phyloP scores from a whole-genome alignment of 2,113 vertebrate genomes.

The Oryzias melastigma region DNA sequence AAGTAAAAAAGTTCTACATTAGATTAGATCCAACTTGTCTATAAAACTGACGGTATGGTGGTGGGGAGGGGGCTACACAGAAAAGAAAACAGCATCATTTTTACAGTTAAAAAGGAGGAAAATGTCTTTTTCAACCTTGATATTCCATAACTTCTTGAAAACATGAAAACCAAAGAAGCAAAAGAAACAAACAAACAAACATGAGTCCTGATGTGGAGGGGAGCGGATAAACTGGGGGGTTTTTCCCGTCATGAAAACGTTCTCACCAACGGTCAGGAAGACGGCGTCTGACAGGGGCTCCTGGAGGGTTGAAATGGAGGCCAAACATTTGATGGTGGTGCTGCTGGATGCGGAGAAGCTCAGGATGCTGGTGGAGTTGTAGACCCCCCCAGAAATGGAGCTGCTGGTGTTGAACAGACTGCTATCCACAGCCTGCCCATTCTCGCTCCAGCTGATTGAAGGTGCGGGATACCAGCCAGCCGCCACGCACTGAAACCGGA shows the following conservation, averaged over 20 bases:
- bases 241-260: not conserved
- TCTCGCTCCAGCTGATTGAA: slow-evolving; percentile 77
- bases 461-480: slow-evolving; percentile 81
- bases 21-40: too few species aligned
- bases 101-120: too few species aligned
- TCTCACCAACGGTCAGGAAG: slow-evolving; percentile 75
- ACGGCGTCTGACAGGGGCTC: slow-evolving; percentile 64
- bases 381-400: slow-evolving; percentile 24
- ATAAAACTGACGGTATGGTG: too few species aligned
- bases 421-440: slow-evolving; percentile 53
- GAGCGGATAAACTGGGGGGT: too few species aligned
- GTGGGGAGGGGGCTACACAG: too few species aligned
- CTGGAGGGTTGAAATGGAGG: slow-evolving; percentile 62
- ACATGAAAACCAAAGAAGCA: too few species aligned
- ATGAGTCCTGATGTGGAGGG: too few species aligned
- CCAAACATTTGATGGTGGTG: slow-evolving; percentile 79
- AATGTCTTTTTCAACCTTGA: too few species aligned
- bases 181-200: too few species aligned
- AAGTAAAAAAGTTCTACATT: too few species aligned
- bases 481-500: slow-evolving; percentile 78
- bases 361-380: slow-evolving; percentile 77
- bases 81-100: too few species aligned
- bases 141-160: too few species aligned
- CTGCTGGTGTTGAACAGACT: slow-evolving; percentile 62
- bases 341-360: slow-evolving; percentile 64